A percentile compares a stretch with the other conserved stretches of the same genome.
phyloP scores from a whole-genome alignment of 1,140 invertebrate genomes.

The Sipha flava region DNA sequence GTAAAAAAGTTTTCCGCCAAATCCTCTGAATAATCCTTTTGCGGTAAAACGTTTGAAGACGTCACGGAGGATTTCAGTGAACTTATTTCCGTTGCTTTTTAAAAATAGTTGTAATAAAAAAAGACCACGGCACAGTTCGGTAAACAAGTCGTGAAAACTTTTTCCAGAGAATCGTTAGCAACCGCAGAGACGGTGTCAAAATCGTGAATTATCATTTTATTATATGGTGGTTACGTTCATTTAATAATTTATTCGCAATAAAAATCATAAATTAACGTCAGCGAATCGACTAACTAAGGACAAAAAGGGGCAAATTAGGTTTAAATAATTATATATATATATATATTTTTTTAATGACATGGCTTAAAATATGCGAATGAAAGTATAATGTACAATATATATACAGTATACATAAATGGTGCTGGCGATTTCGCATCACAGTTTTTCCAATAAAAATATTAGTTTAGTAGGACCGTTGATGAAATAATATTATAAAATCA shows the following conservation, averaged over 20 bases:
- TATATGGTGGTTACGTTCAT: not conserved
- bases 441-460: no score
- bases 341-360: no score
- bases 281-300: not conserved
- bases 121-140: not conserved
- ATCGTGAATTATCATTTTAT: not conserved
- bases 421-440: no score
- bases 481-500: no score
- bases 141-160: not conserved
- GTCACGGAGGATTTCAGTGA: not conserved
- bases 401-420: no score
- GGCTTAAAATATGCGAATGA: no score
- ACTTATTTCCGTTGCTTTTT: not conserved
- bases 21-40: not conserved
- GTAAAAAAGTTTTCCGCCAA: not conserved
- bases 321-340: not conserved
- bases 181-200: not conserved
- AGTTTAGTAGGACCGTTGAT: no score
- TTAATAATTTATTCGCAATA: not conserved
- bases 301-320: not conserved
- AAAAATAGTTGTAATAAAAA: not conserved
- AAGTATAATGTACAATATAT: no score
- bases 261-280: not conserved
- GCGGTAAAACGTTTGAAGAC: not conserved
- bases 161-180: not conserved